Conservation (phyloP, 2,797 vertebrate species). For the Artibeus jamaicensis region DNA sequence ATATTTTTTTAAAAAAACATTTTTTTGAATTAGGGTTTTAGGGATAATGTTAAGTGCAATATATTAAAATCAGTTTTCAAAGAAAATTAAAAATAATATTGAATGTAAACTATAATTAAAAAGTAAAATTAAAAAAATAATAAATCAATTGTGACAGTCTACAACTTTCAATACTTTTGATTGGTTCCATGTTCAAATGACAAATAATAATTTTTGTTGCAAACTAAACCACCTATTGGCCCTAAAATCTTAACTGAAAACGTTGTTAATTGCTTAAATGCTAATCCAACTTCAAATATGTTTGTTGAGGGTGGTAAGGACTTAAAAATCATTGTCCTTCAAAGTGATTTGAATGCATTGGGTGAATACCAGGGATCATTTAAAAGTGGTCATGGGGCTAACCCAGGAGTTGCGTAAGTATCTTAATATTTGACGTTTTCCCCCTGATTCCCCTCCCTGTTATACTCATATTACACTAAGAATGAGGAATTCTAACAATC, state of each 20-base stretch:
- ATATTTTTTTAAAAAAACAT: background rate
- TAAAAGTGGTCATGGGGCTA: background rate
- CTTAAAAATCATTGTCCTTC: conserved; percentile 12
- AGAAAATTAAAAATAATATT: background rate
- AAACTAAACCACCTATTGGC: background rate
- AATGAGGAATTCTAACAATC: background rate
- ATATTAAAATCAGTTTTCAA: background rate
- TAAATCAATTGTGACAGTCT: background rate
- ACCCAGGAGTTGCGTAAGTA: background rate
- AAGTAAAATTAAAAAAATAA: background rate
- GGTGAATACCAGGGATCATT: background rate
- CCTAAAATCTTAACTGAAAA: background rate
- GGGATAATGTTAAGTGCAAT: background rate
- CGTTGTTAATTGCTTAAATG: conserved; percentile 11
- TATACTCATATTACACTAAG: background rate
- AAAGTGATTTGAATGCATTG: background rate
- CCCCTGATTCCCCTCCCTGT: background rate
- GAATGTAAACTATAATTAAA: background rate
- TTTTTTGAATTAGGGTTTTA: background rate
- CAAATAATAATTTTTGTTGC: background rate
- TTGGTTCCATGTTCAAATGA: background rate
- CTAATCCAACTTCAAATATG: conserved; percentile 24
- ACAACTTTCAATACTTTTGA: background rate
- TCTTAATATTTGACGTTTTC: background rate
- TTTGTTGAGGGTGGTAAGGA: background rate